Base-by-base conservation (phyloP, 1,140 invertebrate species). In the Tribolium madens region DNA sequence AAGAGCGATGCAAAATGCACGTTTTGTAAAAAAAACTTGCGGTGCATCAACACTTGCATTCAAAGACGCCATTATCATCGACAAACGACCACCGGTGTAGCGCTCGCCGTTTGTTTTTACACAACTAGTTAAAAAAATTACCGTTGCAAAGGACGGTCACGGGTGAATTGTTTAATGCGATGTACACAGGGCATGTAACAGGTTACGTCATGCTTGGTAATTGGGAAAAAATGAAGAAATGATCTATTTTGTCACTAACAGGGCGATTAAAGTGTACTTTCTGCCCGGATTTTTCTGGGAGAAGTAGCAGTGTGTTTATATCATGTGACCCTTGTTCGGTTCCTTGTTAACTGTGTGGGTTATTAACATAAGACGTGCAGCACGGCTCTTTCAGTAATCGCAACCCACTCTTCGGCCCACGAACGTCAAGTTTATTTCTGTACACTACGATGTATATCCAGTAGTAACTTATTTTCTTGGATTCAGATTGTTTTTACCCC, bases 331-430 rank as follows among this genome's bases (percentile, higher is more conserved):
- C 50, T 13, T 52, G 70, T 52, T 33, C 21, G 57, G 57, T 64
- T 33, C 26, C 57, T 64, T 64, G 70, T 52, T 72, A 52, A 17
- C 50, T 31, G 70, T 33, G 70, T 21, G 46, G 70, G 70, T 72
- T 72, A 72, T 72, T 72, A 72, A 72, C 70, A 72, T 72, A 64
- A 52, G 70, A 72, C 70, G 70, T 72, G 70, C 70, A 72, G 70
- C 70, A 72, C 70, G 70, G 70, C 21, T 72, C 70, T 72, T 50
- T 72, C 70, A 48, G 50, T 72, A 72, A 72, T 72, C 46, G 15
- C 70, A 72, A 52, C 70, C 70, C 50, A 72, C 70, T 72, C 47
- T 26, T 15, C 70, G 12, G 47, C 70, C 46, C 47, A 72, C 46
- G 47, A 31, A 72, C 26, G 21, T 72, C 70, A 52, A 52, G 48